These are phyloP conservation scores for Xestia ashworthii DNA, from an alignment of 2,888 invertebrate species.

Conservation along the genomic window DNA sequence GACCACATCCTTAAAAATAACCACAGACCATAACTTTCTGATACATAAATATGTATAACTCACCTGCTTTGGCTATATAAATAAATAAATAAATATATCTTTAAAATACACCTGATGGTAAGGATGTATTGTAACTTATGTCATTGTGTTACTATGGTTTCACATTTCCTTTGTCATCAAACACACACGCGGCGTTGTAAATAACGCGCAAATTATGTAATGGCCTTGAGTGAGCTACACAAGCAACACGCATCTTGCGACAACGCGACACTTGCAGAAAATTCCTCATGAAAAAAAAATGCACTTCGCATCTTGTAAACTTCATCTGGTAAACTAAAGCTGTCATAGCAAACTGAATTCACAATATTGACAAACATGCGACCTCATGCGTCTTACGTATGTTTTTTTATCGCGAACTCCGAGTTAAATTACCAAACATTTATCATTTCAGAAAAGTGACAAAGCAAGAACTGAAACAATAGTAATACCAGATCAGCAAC, in stretches of 20 bases:
- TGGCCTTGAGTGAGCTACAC: neutral
- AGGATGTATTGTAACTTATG: neutral
- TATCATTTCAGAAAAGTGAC: slow-evolving; percentile 47
- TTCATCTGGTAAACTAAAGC: neutral
- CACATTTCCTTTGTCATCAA: slow-evolving; percentile 10
- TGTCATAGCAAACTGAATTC: neutral
- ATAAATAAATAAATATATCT: too few species aligned
- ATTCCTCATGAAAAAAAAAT: neutral
- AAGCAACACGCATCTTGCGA: neutral
- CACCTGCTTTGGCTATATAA: neutral
- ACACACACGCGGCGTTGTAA: neutral
- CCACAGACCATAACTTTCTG: neutral
- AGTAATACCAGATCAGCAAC: slow-evolving; percentile 27
- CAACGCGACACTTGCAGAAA: too few species aligned
- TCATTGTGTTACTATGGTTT: slow-evolving; percentile 15
- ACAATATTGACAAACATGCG: slow-evolving; percentile 9
- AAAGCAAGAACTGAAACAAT: slow-evolving; percentile 30
- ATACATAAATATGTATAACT: neutral
- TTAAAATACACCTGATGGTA: neutral
- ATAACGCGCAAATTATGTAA: neutral
- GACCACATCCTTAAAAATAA: neutral
- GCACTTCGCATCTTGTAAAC: neutral
- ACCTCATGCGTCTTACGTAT: neutral
- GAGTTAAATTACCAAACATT: slow-evolving; percentile 9
- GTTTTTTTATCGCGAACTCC: neutral